Evolutionary conservation across 2,113 vertebrate species (phyloP).

Genomic region (human (Homo sapiens)): GRCh38 chr22:26291501-26292000

Average conservation of each 20-base stretch:
- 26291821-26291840: background rate
- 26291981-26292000: background rate
- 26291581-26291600: too few relatives aligned
- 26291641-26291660: background rate
- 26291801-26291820: background rate
- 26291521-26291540: too few relatives aligned
- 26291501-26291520: too few relatives aligned
- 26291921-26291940: background rate
- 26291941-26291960: background rate
- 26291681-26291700: accelerated
- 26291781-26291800: background rate
- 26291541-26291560: too few relatives aligned
- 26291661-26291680: background rate
- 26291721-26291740: background rate
- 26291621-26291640: accelerated
- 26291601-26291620: background rate
- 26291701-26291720: background rate
- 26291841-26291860: background rate
- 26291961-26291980: background rate
- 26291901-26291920: accelerated
- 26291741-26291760: background rate
- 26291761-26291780: background rate
- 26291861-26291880: background rate
- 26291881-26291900: background rate
- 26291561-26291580: too few relatives aligned